Percentiles rank a stretch among this genome's conserved stretches.
Evolutionary conservation across 2,113 vertebrate genomes (phyloP).

Genomic region (Neopipo cinnamomea): DNA sequence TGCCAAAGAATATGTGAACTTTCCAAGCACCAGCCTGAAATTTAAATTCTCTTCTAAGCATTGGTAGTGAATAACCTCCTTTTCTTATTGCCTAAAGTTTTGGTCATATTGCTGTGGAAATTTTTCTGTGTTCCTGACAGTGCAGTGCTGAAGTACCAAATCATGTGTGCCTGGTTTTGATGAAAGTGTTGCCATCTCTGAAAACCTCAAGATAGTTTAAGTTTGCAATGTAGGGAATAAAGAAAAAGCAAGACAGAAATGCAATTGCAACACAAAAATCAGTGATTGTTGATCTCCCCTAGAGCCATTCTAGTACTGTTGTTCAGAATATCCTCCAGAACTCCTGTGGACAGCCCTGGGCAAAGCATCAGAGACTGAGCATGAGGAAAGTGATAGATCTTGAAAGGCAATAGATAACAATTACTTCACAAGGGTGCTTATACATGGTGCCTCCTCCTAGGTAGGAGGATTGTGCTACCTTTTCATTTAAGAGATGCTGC

Average conservation of each 20-base stretch:
- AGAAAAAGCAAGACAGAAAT: neutral
- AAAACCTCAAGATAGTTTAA: neutral
- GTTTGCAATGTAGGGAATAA: neutral
- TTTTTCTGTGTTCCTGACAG: neutral
- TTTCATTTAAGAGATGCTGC: neutral
- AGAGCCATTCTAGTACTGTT: neutral
- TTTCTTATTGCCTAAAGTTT: constrained; percentile 5
- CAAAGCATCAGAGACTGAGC: neutral
- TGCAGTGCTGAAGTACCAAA: neutral
- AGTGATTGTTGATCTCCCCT: neutral
- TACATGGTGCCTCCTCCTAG: neutral
- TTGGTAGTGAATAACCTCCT: neutral
- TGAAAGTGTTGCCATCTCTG: neutral
- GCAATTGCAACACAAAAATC: neutral
- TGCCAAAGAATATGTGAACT: neutral
- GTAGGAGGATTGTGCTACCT: neutral
- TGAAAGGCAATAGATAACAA: neutral
- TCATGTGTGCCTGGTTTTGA: neutral
- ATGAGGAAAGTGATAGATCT: neutral
- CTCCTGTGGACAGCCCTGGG: neutral
- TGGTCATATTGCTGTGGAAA: neutral
- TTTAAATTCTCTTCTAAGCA: neutral
- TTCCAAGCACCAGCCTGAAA: neutral
- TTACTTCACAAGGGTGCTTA: neutral
- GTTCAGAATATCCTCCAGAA: neutral